Percentiles rank a stretch among this genome's conserved stretches.
These are phyloP conservation scores for Oreochromis spilurus DNA, from an alignment of 2,113 vertebrate genomes.

Conservation along the genomic window DNA sequence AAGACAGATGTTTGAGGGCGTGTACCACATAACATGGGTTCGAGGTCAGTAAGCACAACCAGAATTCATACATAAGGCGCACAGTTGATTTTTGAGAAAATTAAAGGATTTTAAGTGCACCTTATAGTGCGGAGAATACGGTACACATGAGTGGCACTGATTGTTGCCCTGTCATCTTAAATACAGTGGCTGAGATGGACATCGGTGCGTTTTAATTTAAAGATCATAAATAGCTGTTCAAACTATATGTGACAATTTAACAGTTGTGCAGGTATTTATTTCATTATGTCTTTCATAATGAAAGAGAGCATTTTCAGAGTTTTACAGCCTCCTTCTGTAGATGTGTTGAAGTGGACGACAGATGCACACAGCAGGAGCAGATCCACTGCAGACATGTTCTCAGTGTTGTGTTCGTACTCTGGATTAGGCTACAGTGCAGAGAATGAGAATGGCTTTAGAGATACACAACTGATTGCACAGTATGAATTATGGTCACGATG, in stretches of 20 bases:
- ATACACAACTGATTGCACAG: not conserved
- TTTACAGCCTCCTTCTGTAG: not conserved
- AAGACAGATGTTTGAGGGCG: not conserved
- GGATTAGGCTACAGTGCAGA: not conserved
- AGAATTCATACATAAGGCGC: not conserved
- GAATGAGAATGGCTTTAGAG: not conserved
- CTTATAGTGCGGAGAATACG: not conserved
- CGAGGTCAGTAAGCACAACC: accelerated
- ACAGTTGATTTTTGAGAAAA: not conserved
- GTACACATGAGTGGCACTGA: not conserved
- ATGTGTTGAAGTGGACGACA: not conserved
- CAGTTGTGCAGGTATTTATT: not conserved
- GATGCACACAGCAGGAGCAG: not conserved
- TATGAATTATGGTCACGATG: not conserved
- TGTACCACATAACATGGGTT: accelerated
- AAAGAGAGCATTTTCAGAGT: not conserved
- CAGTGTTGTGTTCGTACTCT: not conserved
- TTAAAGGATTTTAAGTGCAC: not conserved
- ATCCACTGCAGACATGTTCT: not conserved
- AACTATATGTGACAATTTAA: not conserved
- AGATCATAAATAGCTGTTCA: not conserved
- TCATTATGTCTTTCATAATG: not conserved
- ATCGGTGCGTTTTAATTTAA: not conserved
- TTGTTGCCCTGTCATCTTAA: not conserved
- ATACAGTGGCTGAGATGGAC: not conserved